Base-by-base conservation (phyloP, 2,797 vertebrate species). In the Thalassophryne amazonica region DNA sequence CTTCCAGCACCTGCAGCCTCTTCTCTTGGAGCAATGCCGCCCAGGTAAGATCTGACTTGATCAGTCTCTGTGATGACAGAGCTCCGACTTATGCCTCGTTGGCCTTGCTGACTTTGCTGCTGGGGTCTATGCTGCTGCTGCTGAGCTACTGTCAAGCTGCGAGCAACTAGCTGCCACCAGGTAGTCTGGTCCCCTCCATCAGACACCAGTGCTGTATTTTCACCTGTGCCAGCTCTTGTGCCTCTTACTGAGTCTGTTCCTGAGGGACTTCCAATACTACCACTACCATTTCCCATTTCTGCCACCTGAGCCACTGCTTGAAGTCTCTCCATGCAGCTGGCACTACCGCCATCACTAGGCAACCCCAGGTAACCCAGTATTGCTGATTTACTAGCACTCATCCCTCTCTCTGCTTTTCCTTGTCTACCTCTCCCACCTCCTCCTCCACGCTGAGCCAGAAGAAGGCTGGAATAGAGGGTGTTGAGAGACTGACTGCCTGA, bases 401-500 rank as follows among this genome's bases (percentile, higher is more conserved):
- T 67, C 6, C 69, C 73, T 21, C 81, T 57, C 2, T 84, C 83
- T 12, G 65, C 39, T 46, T 73, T 56, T 20, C 73, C 81, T 50
- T 75, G 77, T 50, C 62, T 83, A 51, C 60, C 74, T 78, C 88
- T 75, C 13, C 73, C 73, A 4, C 75, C 72, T 12, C 83, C 79
- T 31, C 57, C 56, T 7, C 50, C 30, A 7, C 69, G 77, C 68
- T 86, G 85, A 40, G 92, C 91, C 76, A 94, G 53, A 5, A 95
- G 92, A 10, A 96, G 91, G 10, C 93, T 93, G 2, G 94, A 93
- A 59, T 94, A 95, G 29, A 96, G 86, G 0, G 93, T 89, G n/a
- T 93, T 94, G 13, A 95, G 90, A 9, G 91, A 90, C 65, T 88
- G 87, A 51, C 72, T 86, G 39, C 71, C 86, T 34, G 78, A 77